A percentile compares a stretch with the other conserved stretches of the same genome.
Conservation (phyloP, 1,140 invertebrate species). For the Lasioglossum albipes region DNA sequence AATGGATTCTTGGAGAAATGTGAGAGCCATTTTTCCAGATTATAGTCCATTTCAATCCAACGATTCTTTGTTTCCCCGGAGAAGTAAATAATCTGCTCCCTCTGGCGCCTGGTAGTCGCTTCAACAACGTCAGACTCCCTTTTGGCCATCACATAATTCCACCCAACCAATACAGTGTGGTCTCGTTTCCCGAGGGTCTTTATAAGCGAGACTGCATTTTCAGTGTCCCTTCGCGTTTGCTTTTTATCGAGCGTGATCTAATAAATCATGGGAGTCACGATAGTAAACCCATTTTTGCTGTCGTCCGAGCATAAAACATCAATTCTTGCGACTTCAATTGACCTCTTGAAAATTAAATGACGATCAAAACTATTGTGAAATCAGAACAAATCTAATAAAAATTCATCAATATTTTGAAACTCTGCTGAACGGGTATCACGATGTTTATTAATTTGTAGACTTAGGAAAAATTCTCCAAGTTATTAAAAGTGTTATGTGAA, state of each 20-base stretch:
- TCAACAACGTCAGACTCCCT: neutral
- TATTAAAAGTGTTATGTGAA: no score
- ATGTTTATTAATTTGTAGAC: no score
- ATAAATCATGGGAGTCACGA: neutral
- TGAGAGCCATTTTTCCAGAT: constrained; percentile 7
- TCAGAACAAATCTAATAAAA: no score
- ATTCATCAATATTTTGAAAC: no score
- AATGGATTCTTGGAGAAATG: neutral
- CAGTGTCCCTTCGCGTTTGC: neutral
- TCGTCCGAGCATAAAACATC: no score
- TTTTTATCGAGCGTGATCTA: neutral
- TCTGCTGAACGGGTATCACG: no score
- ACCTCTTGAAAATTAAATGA: no score
- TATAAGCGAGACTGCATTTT: constrained; percentile 8
- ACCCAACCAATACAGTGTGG: neutral
- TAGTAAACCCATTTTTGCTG: neutral
- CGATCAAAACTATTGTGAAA: no score
- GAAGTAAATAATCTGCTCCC: constrained; percentile 18
- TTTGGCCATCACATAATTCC: constrained; percentile 21
- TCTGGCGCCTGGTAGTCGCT: constrained; percentile 21
- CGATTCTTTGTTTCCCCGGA: constrained; percentile 22
- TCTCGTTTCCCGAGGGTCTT: constrained; percentile 4
- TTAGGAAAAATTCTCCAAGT: no score
- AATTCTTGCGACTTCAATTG: no score
- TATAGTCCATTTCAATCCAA: constrained; percentile 19